phyloP scores from a whole-genome alignment of 2,888 invertebrate species.

The Stenurella melanura region DNA sequence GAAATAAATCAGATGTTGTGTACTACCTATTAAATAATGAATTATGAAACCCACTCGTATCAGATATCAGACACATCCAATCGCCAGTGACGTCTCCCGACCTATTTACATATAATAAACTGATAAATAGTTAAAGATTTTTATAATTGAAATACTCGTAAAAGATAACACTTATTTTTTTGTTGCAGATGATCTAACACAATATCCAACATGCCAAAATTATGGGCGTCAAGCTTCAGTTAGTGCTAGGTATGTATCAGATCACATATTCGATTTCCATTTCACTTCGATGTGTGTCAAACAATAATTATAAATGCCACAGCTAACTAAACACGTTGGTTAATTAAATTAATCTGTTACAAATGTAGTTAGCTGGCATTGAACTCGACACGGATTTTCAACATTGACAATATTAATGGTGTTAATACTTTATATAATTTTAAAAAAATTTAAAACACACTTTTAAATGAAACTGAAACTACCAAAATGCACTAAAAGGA shows the following conservation, averaged over 20 bases:
- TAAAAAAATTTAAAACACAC: too few relatives aligned
- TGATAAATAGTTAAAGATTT: background rate
- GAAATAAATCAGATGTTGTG: too few relatives aligned
- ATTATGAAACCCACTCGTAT: background rate
- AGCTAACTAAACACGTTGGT: background rate
- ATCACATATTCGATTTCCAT: slow-evolving; percentile 40
- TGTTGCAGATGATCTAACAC: slow-evolving; percentile 65
- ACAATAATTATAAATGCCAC: background rate
- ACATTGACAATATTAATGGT: background rate
- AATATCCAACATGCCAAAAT: slow-evolving; percentile 64
- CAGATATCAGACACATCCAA: background rate
- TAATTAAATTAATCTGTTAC: slow-evolving; percentile 4
- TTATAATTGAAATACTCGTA: background rate
- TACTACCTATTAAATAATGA: too few relatives aligned
- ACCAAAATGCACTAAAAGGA: too few relatives aligned
- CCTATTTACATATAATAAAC: background rate
- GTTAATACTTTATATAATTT: too few relatives aligned
- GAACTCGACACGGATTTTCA: background rate
- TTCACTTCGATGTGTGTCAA: background rate
- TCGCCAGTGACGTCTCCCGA: background rate
- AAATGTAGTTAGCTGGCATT: slow-evolving; percentile 3
- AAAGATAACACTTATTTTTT: slow-evolving; percentile 43
- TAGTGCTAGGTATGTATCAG: slow-evolving; percentile 68
- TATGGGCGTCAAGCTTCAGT: slow-evolving; percentile 71
- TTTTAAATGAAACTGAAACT: too few relatives aligned